Evolutionary conservation across 2,797 vertebrate species (phyloP).

Genomic region (Falco columbarius): DNA sequence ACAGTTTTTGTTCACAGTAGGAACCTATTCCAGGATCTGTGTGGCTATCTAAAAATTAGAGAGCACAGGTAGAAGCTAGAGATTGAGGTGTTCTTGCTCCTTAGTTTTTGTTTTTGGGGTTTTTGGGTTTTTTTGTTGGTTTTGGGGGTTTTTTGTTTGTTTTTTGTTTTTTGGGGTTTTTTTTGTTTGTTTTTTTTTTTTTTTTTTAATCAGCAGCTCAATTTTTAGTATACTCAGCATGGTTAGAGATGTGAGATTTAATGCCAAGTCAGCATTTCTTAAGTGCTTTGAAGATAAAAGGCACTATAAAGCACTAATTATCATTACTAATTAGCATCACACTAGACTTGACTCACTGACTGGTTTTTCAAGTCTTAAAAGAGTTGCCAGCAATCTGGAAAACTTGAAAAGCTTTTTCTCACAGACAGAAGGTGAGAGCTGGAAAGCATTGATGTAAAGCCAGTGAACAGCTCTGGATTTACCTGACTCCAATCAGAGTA

Average conservation of each 20-base stretch:
- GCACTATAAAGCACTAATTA: constrained; percentile 30
- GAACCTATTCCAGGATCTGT: background rate
- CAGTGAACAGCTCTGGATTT: background rate
- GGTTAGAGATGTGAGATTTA: background rate
- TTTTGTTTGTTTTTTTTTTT: background rate
- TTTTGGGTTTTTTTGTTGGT: background rate
- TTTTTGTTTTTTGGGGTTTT: too few relatives aligned
- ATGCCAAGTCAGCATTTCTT: constrained; percentile 38
- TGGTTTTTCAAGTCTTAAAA: constrained; percentile 59
- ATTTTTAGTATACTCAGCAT: background rate
- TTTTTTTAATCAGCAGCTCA: background rate
- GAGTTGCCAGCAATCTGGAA: constrained; percentile 1
- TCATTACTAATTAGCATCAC: constrained; percentile 32
- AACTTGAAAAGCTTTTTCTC: background rate
- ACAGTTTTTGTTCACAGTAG: background rate
- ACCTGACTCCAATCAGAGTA: background rate
- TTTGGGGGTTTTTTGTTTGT: background rate
- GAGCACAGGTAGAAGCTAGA: background rate
- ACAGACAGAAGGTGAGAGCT: background rate
- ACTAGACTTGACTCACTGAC: constrained; percentile 33
- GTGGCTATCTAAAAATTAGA: background rate
- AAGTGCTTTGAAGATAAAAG: constrained; percentile 49
- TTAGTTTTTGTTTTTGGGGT: background rate
- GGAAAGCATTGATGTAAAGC: background rate
- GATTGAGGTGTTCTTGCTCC: background rate